Evolutionary conservation across 2,797 vertebrate genomes (phyloP).

Genomic region (Melopsittacus undulatus): DNA sequence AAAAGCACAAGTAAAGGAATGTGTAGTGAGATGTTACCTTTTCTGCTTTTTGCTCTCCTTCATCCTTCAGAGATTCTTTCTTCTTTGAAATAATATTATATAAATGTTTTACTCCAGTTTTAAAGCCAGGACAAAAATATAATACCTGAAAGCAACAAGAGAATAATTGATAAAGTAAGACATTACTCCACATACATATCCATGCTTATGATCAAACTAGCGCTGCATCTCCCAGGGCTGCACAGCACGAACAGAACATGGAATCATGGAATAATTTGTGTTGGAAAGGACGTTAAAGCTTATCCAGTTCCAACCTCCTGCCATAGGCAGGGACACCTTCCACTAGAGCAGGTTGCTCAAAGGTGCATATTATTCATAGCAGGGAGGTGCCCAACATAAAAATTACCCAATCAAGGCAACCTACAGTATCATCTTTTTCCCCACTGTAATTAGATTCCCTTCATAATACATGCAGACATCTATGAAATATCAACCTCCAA

Average conservation of each 20-base stretch:
- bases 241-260: background rate
- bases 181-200: background rate
- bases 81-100: slow-evolving; percentile 83
- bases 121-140: slow-evolving; percentile 95
- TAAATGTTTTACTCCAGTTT: slow-evolving; percentile 89
- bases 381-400: background rate
- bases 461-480: background rate
- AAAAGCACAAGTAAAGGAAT: background rate
- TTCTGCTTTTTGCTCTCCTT: slow-evolving; percentile 74
- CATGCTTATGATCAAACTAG: background rate
- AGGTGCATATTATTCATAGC: background rate
- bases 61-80: slow-evolving; percentile 82
- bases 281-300: background rate
- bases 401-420: background rate
- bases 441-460: background rate
- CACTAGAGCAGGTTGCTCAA: background rate
- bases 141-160: slow-evolving; percentile 82
- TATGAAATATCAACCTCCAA: accelerated
- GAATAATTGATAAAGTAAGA: background rate
- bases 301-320: background rate
- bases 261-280: background rate
- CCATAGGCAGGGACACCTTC: background rate
- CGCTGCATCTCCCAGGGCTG: background rate
- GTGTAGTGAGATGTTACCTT: slow-evolving; percentile 50
- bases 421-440: background rate